These are phyloP conservation scores for Salvelinus fontinalis DNA, from an alignment of 2,113 vertebrate genomes.

Conservation along the genomic window DNA sequence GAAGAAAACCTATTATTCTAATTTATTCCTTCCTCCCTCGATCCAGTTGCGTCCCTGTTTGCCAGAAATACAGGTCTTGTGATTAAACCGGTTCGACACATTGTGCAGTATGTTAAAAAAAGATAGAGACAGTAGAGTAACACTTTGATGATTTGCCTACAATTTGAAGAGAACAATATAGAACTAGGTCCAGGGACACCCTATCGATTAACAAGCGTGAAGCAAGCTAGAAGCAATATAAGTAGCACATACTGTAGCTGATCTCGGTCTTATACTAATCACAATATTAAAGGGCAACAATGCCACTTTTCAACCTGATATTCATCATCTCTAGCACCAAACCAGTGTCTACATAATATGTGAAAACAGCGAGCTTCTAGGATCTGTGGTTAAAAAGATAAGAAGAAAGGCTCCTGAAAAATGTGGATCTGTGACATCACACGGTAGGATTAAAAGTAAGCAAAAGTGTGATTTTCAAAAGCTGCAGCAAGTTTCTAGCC, in stretches of 20 bases:
- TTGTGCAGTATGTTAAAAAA: neutral
- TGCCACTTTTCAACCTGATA: no score
- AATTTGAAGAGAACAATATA: constrained; percentile 14
- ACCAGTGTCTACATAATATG: no score
- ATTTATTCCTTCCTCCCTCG: constrained; percentile 4
- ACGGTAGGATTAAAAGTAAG: no score
- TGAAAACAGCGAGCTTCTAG: no score
- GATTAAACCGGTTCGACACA: neutral
- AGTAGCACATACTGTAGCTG: constrained; percentile 28
- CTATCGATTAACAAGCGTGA: constrained; percentile 64
- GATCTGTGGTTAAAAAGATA: no score
- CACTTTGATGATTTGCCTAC: neutral
- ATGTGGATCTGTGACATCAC: no score
- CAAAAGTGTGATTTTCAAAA: no score
- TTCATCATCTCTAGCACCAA: no score
- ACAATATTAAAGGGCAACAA: neutral
- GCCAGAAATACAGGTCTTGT: constrained; percentile 8
- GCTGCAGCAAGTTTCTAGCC: no score
- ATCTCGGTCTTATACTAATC: neutral
- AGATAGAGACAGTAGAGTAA: neutral
- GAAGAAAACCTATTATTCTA: constrained; percentile 25
- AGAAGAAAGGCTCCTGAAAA: no score
- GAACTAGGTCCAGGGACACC: constrained; percentile 60
- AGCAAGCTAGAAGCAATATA: constrained; percentile 53
- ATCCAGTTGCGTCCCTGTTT: neutral